These are phyloP conservation scores for Centropyge bicolor DNA, from an alignment of 2,797 vertebrate species.

Conservation along the genomic window DNA sequence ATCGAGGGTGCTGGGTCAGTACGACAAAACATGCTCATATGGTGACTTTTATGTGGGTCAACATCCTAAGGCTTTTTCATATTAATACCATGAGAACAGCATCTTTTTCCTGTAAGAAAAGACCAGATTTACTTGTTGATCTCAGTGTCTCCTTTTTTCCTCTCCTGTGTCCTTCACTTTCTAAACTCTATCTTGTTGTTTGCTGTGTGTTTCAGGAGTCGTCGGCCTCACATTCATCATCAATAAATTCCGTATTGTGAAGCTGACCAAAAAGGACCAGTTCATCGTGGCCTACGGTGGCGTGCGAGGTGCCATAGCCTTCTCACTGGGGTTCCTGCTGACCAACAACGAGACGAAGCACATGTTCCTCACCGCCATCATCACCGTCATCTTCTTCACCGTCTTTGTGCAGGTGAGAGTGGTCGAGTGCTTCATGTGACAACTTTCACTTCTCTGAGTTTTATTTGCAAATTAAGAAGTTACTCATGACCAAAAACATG, in stretches of 20 bases:
- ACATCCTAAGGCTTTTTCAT: too few species aligned
- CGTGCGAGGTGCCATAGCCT: constrained; percentile 95
- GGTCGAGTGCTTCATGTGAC: constrained; percentile 80
- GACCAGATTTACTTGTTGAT: not conserved
- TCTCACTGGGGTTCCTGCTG: constrained; percentile 94
- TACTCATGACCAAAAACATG: constrained; percentile 70
- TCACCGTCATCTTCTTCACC: constrained; percentile 98
- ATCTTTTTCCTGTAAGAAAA: too few species aligned
- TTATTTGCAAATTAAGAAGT: constrained; percentile 68
- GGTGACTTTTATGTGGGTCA: not conserved
- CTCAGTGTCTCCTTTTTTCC: not conserved
- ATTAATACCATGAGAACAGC: too few species aligned
- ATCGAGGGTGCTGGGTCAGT: constrained; percentile 92
- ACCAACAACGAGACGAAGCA: constrained; percentile 80
- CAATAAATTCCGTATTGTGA: constrained; percentile 98
- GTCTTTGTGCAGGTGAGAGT: constrained; percentile 95
- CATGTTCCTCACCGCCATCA: constrained; percentile 96
- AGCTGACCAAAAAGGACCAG: constrained; percentile 96
- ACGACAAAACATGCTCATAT: too few species aligned
- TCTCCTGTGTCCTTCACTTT: not conserved
- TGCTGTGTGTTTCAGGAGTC: constrained; percentile 85
- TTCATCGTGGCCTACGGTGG: constrained; percentile 98
- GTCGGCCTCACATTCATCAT: constrained; percentile 94
- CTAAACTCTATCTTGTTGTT: not conserved
- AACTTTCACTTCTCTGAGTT: constrained; percentile 5